Evolutionary conservation across 2,797 vertebrate genomes (phyloP), one percentile per base, ranked within the genome.

Genomic region (Basileuterus tristriatus): DNA sequence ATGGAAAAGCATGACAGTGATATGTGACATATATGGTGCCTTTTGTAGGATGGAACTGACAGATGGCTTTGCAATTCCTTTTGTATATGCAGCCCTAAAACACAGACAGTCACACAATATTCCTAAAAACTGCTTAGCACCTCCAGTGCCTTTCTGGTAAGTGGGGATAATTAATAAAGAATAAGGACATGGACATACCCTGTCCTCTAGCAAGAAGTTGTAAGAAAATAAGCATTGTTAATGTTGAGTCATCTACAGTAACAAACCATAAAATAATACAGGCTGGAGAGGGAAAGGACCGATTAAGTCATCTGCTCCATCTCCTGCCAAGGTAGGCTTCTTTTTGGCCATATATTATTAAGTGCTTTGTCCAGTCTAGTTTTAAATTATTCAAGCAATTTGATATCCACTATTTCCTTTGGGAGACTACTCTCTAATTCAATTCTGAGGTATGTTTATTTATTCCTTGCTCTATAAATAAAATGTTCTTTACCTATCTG

Each of bases 371-470:
- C 60, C 87, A 79, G 80, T 59, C 50, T 87, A 65, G 52, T 93
- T 94, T 91, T 95, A 93, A 96, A 96, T 96, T 92, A 95, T 92
- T 95, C 37, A 95, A 68, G 68, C 39, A 89, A 83, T 87, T 89
- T 90, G 75, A 74, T 94, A 94, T 89, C 71, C 43, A 53, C 14
- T 68, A 15, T 75, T 95, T 94, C 89, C 95, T 91, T 56, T 72
- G 81, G 86, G 85, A 95, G 3, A 53, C 29, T 89, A 59, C 29
- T 86, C 71, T 80, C 41, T 27, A 95, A 16, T 53, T 64, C 18
- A 78, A 1, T 93, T 86, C 86, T 91, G 60, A 84, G 36, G 29
- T 76, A 77, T 34, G 11, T 55, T 85, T 94, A 50, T 90, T 94
- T 93, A 85, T 68, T 77, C 52, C 11, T 79, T 68, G 13, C 6